Conservation (phyloP, 2,113 vertebrate genomes). For the Coturnix japonica region DNA sequence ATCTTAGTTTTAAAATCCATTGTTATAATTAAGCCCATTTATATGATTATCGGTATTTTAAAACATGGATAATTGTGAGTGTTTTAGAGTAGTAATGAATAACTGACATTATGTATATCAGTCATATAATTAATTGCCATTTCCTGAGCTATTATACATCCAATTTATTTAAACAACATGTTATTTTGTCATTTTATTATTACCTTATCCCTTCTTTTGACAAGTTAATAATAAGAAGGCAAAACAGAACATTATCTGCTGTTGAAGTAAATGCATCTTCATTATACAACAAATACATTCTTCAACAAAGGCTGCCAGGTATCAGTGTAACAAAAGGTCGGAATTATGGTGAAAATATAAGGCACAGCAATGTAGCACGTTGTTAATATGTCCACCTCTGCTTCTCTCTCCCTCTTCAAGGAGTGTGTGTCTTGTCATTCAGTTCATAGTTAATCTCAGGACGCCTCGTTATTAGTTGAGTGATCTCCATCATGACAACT, state of each 20-base stretch:
- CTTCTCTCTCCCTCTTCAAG: neutral
- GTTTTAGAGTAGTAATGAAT: constrained; percentile 15
- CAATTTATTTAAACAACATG: constrained; percentile 42
- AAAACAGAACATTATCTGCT: constrained; percentile 25
- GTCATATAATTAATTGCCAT: constrained; percentile 45
- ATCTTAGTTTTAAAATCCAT: neutral
- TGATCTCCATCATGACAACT: neutral
- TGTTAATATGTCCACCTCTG: neutral
- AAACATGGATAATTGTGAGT: constrained; percentile 19
- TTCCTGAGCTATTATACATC: constrained; percentile 15
- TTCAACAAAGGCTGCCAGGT: neutral
- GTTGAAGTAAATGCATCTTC: constrained; percentile 23
- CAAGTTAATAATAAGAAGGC: constrained; percentile 51
- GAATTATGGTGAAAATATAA: neutral
- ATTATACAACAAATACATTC: constrained; percentile 38
- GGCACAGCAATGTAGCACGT: neutral
- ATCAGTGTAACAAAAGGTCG: neutral
- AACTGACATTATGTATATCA: constrained; percentile 23
- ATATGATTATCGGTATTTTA: constrained; percentile 22
- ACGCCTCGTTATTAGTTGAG: constrained; percentile 6
- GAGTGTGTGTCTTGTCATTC: neutral
- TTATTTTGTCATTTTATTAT: constrained; percentile 52
- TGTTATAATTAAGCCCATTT: constrained; percentile 12
- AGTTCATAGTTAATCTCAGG: neutral
- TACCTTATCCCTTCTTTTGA: constrained; percentile 24